Percentiles rank a stretch among this genome's conserved stretches.
These are phyloP conservation scores for Mugil cephalus DNA, from an alignment of 2,113 vertebrate species.

Conservation along the genomic window DNA sequence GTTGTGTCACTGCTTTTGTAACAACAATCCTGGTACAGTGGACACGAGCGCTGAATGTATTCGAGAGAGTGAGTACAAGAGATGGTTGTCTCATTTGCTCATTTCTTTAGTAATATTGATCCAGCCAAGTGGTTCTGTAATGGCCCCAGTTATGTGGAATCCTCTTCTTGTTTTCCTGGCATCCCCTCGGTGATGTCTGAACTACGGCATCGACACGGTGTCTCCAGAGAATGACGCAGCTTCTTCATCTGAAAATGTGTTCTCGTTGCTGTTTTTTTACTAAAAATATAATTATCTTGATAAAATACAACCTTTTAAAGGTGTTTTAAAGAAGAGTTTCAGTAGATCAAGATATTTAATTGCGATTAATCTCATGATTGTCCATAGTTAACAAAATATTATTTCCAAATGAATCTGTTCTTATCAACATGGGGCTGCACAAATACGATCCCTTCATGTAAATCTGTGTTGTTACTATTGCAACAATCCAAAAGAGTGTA, in stretches of 20 bases:
- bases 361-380: no score
- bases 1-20: conserved; percentile 34
- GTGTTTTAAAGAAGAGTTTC: no score
- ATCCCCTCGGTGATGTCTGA: conserved; percentile 18
- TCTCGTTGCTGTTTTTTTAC: no score
- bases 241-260: background rate
- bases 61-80: conserved; percentile 1
- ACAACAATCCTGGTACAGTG: conserved; percentile 14
- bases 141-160: conserved; percentile 23
- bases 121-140: background rate
- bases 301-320: no score
- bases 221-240: background rate
- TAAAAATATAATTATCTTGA: no score
- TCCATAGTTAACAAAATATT: no score
- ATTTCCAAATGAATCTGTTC: no score
- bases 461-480: no score
- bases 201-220: background rate
- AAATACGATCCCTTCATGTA: no score
- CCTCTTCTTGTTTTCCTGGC: background rate
- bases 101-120: conserved; percentile 56
- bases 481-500: no score
- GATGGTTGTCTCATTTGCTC: conserved; percentile 17
- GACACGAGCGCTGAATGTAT: background rate
- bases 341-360: no score
- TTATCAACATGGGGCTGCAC: no score